phyloP scores from a whole-genome alignment of 2,797 vertebrate genomes.

The Hirundo rustica region DNA sequence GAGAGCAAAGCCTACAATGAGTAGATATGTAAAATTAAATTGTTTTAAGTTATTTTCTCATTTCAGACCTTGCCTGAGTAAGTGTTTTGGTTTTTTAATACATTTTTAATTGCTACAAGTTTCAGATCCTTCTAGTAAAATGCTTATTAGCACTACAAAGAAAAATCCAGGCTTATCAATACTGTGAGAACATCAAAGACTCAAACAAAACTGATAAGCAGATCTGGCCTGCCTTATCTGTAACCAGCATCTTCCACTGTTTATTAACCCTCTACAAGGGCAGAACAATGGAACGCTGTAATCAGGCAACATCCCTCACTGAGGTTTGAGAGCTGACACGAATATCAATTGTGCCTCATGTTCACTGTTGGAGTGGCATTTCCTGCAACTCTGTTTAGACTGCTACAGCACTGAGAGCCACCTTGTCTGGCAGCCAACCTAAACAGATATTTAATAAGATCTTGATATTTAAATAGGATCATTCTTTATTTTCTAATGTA shows the following conservation, averaged over 20 bases:
- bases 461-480: background rate
- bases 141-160: slow-evolving; percentile 41
- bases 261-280: slow-evolving; percentile 29
- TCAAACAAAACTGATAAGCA: background rate
- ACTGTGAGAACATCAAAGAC: slow-evolving; percentile 40
- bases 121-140: background rate
- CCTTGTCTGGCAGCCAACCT: background rate
- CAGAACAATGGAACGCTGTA: background rate
- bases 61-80: background rate
- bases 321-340: background rate
- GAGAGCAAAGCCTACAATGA: background rate
- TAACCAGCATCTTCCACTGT: background rate
- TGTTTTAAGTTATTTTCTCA: background rate
- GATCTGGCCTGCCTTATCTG: background rate
- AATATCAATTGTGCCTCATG: background rate
- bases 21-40: background rate
- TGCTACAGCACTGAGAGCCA: background rate
- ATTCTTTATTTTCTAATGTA: background rate
- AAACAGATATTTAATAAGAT: background rate
- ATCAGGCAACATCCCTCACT: background rate
- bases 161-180: slow-evolving; percentile 1
- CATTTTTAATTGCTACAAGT: slow-evolving; percentile 14
- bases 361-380: background rate
- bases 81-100: background rate
- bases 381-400: background rate